phyloP scores from a whole-genome alignment of 2,797 vertebrate species.

The Borostomias antarcticus region DNA sequence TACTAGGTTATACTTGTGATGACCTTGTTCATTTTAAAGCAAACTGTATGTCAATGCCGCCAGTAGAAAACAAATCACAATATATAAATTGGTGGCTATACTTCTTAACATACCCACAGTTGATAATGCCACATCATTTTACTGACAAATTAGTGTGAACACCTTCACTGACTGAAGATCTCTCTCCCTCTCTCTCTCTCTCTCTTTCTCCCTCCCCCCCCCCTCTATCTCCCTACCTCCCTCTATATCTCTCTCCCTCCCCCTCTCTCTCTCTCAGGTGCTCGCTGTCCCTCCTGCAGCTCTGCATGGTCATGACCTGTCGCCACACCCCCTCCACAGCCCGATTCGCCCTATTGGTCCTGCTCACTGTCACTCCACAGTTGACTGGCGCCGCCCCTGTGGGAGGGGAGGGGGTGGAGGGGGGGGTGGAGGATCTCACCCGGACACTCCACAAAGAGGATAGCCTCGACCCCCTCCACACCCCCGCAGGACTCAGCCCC shows the following conservation, averaged over 20 bases:
- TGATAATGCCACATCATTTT: background rate
- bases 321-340: slow-evolving; percentile 76
- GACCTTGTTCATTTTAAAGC: too few species aligned
- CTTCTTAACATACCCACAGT: background rate
- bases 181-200: background rate
- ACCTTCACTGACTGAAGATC: background rate
- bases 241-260: background rate
- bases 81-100: too few species aligned
- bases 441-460: slow-evolving; percentile 68
- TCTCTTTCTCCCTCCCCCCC: background rate
- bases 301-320: slow-evolving; percentile 86
- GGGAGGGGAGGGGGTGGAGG: slow-evolving; percentile 63
- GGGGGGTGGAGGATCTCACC: slow-evolving; percentile 73
- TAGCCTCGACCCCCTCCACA: slow-evolving; percentile 59
- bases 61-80: too few species aligned
- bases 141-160: too few species aligned
- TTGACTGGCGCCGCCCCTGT: slow-evolving; percentile 73
- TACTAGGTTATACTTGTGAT: too few species aligned
- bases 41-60: too few species aligned
- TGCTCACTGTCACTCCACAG: slow-evolving; percentile 77
- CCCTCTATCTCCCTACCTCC: too few species aligned
- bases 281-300: slow-evolving; percentile 77
- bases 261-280: slow-evolving; percentile 66
- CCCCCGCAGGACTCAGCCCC: slow-evolving; percentile 39
- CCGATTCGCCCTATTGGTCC: slow-evolving; percentile 79